Evolutionary conservation across 2,888 invertebrate species (phyloP), one percentile per base, ranked within the genome.

Genomic region (Drosophila bunnanda): DNA sequence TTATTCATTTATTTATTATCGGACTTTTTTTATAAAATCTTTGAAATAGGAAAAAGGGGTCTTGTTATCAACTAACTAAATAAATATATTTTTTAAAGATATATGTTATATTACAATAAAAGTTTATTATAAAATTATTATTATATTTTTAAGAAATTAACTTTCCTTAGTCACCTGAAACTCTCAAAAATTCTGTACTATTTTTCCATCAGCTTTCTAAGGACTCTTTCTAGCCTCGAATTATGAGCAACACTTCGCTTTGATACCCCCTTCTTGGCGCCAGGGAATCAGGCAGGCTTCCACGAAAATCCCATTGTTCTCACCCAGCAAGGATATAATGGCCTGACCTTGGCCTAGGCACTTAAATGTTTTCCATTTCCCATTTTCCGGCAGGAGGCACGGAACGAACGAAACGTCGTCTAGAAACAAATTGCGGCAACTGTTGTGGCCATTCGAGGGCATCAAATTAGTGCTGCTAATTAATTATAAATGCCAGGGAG

Each of bases 401-500:
- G 25, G 4, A 25, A 25, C 25, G 25, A 20, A 3, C 25, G 22
- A 15, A 15, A 13, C 48, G 12, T 30, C 41, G n/a, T 13, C 71
- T 53, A 43, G 50, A 38, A 57, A 69, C 55, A 69, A 71, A 72
- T 58, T 71, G 68, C 43, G 60, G 72, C 69, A 72, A 72, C 62
- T 61, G 72, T 60, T 72, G 57, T 41, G 72, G 68, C 48, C 67
- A 55, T 53, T 52, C 54, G 34, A 61, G 55, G 75, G 68, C 68
- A 78, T 65, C 68, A 74, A 78, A 78, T 78, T 78, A 80, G 69
- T 59, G 66, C 28, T 66, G 65, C 79, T 79, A 82, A 82, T 82
- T 79, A 85, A 80, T 85, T 85, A 85, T 79, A 43, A 79, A 79
- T 78, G 78, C 70, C 67, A 76, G 22, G 53, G 70, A 70, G 54